Base-by-base conservation (phyloP, 2,113 vertebrate genomes). In the Phodopus roborovskii region DNA sequence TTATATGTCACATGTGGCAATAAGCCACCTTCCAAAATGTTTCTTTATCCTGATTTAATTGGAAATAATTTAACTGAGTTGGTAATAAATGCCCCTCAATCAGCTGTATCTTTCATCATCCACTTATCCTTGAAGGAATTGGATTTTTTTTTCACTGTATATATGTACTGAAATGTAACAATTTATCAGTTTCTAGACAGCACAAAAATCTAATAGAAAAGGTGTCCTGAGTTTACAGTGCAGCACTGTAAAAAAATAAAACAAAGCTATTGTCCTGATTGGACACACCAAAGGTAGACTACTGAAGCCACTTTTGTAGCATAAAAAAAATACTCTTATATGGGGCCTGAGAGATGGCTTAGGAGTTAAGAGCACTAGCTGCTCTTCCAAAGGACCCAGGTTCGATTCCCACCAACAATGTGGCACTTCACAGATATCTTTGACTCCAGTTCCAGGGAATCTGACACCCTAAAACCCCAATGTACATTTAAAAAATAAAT, bases 1-100 rank as follows among this genome's bases (percentile, higher is more conserved):
- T 85, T 97, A 96, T 94, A 74, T 94, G 45, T 89, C 62, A 81
- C 73, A 36, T 94, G 64, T 95, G 74, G 60, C 50, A 58, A 33
- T 64, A 36, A 39, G 53, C 88, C 82, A 60, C 82, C n/a, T 92
- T 88, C 71, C 58, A 83, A 96, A 94, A 68, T 7, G 28, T 94
- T 73, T 84, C 24, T 94, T 86, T 94, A 71, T 96, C 36, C 30
- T 92, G 45, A 53, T 13, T 71, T 26, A 93, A 66, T 26, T 92
- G 39, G 28, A 45, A 95, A 85, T 70, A 82, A 50, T 39, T 73
- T 17, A 88, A 93, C 33, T 83, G 58, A 94, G 60, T 81, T 90
- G 36, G 36, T 22, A 71, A 68, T 82, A 82, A 95, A 33, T 71
- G 6, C 30, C 71, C 77, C 79, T 96, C 62, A 90, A 53, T 94